A percentile compares a stretch with the other conserved stretches of the same genome.
Evolutionary conservation across 2,888 invertebrate species (phyloP).

Genomic region (Leucoma salicis): DNA sequence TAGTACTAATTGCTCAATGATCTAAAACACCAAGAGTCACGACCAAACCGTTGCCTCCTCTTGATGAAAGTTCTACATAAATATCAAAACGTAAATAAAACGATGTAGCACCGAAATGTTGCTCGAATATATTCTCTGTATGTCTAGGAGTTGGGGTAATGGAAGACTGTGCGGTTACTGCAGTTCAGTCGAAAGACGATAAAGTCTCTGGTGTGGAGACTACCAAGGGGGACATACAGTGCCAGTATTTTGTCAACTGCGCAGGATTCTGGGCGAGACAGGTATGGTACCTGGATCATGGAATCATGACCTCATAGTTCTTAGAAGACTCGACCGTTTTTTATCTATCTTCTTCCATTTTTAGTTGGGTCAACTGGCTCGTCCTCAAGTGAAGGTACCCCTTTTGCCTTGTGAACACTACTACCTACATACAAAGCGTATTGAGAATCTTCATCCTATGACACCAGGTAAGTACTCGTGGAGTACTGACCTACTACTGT

Average conservation of each 20-base stretch:
- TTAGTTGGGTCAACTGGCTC: conserved; percentile 90
- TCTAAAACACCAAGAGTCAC: too few relatives aligned
- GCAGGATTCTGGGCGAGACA: conserved; percentile 97
- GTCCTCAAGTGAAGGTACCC: conserved; percentile 94
- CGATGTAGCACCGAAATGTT: too few relatives aligned
- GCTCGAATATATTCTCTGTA: too few relatives aligned
- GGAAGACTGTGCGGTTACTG: conserved; percentile 89
- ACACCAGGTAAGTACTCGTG: conserved; percentile 87
- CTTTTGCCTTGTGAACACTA: conserved; percentile 96
- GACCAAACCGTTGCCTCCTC: too few relatives aligned
- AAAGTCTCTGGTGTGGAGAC: conserved; percentile 90
- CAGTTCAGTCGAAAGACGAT: conserved; percentile 85
- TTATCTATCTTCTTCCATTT: too few relatives aligned
- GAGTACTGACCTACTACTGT: too few relatives aligned
- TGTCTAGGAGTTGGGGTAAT: conserved; percentile 87
- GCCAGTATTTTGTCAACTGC: conserved; percentile 97
- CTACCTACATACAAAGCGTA: conserved; percentile 93
- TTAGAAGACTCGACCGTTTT: too few relatives aligned
- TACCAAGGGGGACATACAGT: conserved; percentile 87
- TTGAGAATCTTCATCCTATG: conserved; percentile 87
- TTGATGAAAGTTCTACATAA: too few relatives aligned
- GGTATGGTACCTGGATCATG: conserved; percentile 46
- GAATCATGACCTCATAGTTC: too few relatives aligned
- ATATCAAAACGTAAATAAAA: too few relatives aligned
- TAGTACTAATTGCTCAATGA: too few relatives aligned